These are phyloP conservation scores for Rhynchophorus ferrugineus DNA, from an alignment of 1,140 invertebrate species.

Conservation along the genomic window DNA sequence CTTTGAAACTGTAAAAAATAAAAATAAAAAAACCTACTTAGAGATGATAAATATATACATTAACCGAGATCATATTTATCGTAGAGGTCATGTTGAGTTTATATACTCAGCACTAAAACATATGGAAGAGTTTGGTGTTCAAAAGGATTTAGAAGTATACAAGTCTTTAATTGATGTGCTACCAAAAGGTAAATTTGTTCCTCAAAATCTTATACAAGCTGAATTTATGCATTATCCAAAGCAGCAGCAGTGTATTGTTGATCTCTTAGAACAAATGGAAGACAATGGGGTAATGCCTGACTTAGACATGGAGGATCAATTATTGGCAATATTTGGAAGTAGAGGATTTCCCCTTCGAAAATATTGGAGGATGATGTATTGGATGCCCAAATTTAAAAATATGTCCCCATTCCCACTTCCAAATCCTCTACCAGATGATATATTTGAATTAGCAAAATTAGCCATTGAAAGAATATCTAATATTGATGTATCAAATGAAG, in stretches of 20 bases:
- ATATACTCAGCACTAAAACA: constrained; percentile 80
- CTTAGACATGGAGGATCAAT: constrained; percentile 71
- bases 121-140: constrained; percentile 85
- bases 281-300: constrained; percentile 86
- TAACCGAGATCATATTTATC: constrained; percentile 48
- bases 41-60: constrained; percentile 67
- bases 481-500: constrained; percentile 69
- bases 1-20: constrained; percentile 52
- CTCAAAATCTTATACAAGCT: constrained; percentile 70
- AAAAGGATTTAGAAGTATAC: constrained; percentile 86
- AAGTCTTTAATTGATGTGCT: constrained; percentile 85
- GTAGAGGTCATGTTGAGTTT: constrained; percentile 85
- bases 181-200: constrained; percentile 85
- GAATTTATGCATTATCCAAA: constrained; percentile 90
- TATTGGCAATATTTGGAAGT: constrained; percentile 78
- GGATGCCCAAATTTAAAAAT: constrained; percentile 96
- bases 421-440: constrained; percentile 61
- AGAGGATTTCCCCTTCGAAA: constrained; percentile 72
- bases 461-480: constrained; percentile 81
- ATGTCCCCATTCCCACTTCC: constrained; percentile 84
- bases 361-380: constrained; percentile 90
- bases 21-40: constrained; percentile 66
- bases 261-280: constrained; percentile 87
- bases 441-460: constrained; percentile 72
- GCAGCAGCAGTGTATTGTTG: constrained; percentile 86